Base-by-base conservation (phyloP, 2,888 invertebrate genomes). In the Cryptophagus acutangulus region DNA sequence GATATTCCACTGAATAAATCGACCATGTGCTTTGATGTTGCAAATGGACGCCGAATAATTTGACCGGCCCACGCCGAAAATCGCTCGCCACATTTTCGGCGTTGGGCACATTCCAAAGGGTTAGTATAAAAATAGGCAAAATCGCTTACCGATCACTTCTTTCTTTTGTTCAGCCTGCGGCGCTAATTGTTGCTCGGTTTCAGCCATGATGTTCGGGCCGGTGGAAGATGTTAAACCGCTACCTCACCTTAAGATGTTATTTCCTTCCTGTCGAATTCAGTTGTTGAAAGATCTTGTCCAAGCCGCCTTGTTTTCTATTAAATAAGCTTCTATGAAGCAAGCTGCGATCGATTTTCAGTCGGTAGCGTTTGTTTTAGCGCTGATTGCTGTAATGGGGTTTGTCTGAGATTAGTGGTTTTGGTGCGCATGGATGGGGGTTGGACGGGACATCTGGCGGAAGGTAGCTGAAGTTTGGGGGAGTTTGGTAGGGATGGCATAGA, bases 131-230 rank as follows among this genome's bases (percentile, higher is more conserved):
- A 28, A 14, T 13, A 26, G 18, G n/a, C 37, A 43, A 34, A 30
- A 36, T 43, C 57, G 72, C 80, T 80, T 73, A 88, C 89, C 89
- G 76, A 89, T 87, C 75, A 89, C 77, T 79, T 86, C 85, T 79
- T 92, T 91, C 74, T 82, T 83, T 74, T 80, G 81, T 71, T 75
- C 78, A 75, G 78, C 78, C 77, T 65, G 75, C 74, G 58, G 65
- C 72, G 71, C 71, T 71, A 74, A 70, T 72, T 75, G 73, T 75
- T 81, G 79, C 71, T 82, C 91, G 80, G 90, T 84, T 86, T 93
- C 92, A 86, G 91, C 90, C 92, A 93, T 92, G 57, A 54, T 62
- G 61, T 55, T 62, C 52, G 80, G 81, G 78, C 78, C 78, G 78
- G 78, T 78, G 80, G 79, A 71, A 79, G 80, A 79, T 79, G 79